Percentiles rank a stretch among this genome's conserved stretches.
phyloP scores from a whole-genome alignment of 37 sponge, comb jelly and placozoan genomes.

The Spongia lamella region DNA sequence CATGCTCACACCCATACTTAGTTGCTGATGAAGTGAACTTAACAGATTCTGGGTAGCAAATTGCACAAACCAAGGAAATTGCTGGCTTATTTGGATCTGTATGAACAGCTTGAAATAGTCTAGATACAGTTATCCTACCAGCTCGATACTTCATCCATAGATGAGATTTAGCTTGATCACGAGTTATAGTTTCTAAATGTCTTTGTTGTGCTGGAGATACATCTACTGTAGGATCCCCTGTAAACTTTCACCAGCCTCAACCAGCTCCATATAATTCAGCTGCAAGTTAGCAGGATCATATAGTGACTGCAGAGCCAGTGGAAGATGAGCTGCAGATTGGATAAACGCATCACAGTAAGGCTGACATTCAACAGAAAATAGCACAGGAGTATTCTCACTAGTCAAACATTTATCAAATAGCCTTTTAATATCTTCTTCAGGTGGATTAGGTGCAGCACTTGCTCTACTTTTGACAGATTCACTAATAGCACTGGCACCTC shows the following conservation, averaged over 20 bases:
- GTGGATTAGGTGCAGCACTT: not conserved
- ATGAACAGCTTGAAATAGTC: slow-evolving; percentile 12
- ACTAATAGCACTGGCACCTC: no score
- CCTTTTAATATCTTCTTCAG: slow-evolving; percentile 1
- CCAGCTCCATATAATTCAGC: slow-evolving; percentile 24
- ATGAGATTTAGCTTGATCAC: slow-evolving; percentile 16
- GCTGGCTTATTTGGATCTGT: slow-evolving; percentile 40
- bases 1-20: slow-evolving; percentile 46
- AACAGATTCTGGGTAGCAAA: slow-evolving; percentile 13
- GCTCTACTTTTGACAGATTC: not conserved
- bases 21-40: slow-evolving; percentile 19
- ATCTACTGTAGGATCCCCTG: not conserved
- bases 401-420: not conserved
- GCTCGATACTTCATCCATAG: slow-evolving; percentile 31
- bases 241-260: slow-evolving; percentile 26
- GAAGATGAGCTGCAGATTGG: slow-evolving; percentile 18
- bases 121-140: slow-evolving; percentile 43
- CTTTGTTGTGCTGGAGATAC: slow-evolving; percentile 14
- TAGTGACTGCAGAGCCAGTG: slow-evolving; percentile 9
- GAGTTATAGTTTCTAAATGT: slow-evolving; percentile 39
- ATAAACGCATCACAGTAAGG: not conserved
- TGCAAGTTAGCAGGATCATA: slow-evolving; percentile 22
- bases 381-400: not conserved
- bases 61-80: slow-evolving; percentile 18
- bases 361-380: slow-evolving; percentile 5